phyloP scores from a whole-genome alignment of 37 sponge, comb jelly and placozoan species.

The Haliclona indistincta region DNA sequence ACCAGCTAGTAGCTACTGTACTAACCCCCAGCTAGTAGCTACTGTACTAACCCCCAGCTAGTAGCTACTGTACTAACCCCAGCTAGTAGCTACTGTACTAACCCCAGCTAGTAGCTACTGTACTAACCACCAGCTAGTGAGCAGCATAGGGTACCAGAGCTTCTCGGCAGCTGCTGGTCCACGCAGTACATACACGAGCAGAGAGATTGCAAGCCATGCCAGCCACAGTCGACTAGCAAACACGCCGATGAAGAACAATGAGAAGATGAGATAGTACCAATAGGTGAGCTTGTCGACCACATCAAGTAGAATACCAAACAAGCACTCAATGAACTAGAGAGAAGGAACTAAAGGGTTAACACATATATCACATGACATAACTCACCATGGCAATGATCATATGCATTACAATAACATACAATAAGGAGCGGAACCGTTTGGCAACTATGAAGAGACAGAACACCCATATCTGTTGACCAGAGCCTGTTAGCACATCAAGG shows the following conservation, averaged over 20 bases:
- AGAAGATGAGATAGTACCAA: slow-evolving; percentile 45
- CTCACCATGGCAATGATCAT: slow-evolving; percentile 59
- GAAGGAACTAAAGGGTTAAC: too few species aligned
- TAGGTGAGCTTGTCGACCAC: slow-evolving; percentile 13
- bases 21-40: background rate
- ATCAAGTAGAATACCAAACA: slow-evolving; percentile 11
- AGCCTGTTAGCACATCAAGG: background rate
- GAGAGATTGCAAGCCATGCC: slow-evolving; percentile 12
- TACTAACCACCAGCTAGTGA: slow-evolving; percentile 54
- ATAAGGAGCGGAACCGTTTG: slow-evolving; percentile 42
- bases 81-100: background rate
- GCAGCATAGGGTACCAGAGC: slow-evolving; percentile 52
- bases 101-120: background rate
- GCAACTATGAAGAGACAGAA: slow-evolving; percentile 52
- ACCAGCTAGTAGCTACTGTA: slow-evolving; percentile 38
- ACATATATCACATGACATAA: too few species aligned
- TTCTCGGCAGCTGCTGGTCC: slow-evolving; percentile 34
- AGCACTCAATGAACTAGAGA: background rate
- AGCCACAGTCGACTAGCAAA: slow-evolving; percentile 39
- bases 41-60: background rate
- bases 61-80: background rate
- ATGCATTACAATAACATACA: slow-evolving; percentile 58
- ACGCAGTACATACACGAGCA: background rate
- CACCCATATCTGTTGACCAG: slow-evolving; percentile 31
- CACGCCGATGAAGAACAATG: slow-evolving; percentile 49